Base-by-base conservation (phyloP, 2,888 invertebrate genomes). In the Xylota segnis region DNA sequence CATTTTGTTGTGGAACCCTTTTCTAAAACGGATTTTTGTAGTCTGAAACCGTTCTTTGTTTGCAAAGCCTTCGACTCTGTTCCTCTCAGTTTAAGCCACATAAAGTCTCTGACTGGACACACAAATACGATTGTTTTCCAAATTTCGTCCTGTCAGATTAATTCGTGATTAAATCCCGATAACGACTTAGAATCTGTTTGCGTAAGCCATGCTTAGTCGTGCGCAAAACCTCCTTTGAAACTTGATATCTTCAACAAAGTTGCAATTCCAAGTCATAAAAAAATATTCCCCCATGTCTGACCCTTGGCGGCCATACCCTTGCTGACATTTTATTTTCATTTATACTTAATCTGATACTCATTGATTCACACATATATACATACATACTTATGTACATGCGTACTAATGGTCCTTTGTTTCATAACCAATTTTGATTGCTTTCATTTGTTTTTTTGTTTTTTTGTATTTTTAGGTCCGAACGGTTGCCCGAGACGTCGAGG, bases 401-500 rank as follows among this genome's bases (percentile, higher is more conserved):
- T 45, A 56, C 27, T 37, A 45, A 63, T 63, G 56, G 45, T 52
- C 29, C 58, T 65, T 72, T 83, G 77, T 72, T 70, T 68, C 66
- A 66, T 37, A 18, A 56, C 47, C 12, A 40, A 34, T 47, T 50
- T 23, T 16, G 14, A 74, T 23, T 77, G 16, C 50, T 32, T 32
- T 32, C 76, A 52, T 14, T 27, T 68, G 2, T 63, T 88, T 58
- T 58, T 66, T 88, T 88, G 88, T 89, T 89, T 88, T 88, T 89
- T 89, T 88, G 88, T 89, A 89, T 91, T 95, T 95, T 89, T 96
- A 98, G 98, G 98, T 93, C 98, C 98, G 76, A 98, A 98, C 92
- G 98, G 98, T 86, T 98, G 98, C 92, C 98, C 98, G 88, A 94
- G 98, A 91, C 96, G 98, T 92, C 95, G 98, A 90, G 98, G 98